Evolutionary conservation across 2,797 vertebrate genomes (phyloP).

Genomic region (Lacerta bilineata): DNA sequence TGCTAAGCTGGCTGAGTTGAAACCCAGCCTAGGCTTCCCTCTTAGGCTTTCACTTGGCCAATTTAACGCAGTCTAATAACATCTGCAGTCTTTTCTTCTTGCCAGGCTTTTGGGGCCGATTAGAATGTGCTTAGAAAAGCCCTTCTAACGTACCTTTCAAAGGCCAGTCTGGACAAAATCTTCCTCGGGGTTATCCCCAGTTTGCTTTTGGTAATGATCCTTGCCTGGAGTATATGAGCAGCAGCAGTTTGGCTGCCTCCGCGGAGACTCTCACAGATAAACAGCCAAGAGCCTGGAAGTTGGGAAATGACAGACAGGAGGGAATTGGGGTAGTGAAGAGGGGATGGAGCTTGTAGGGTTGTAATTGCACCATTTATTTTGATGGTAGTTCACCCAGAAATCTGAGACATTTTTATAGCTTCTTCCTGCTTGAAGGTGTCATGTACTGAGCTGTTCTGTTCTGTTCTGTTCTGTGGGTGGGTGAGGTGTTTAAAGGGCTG

Average conservation of each 20-base stretch:
- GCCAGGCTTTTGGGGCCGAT: constrained; percentile 39
- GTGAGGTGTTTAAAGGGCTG: background rate
- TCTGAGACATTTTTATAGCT: background rate
- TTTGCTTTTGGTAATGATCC: constrained; percentile 1
- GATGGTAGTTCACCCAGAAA: background rate
- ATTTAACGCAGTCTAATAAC: constrained; percentile 44
- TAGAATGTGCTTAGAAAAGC: constrained; percentile 37
- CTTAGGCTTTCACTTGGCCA: constrained; percentile 47
- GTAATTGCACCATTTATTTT: background rate
- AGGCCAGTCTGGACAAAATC: constrained; percentile 37
- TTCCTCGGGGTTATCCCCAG: constrained; percentile 9
- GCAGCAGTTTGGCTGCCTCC: background rate
- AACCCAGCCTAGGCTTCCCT: constrained; percentile 44
- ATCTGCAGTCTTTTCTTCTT: constrained; percentile 30
- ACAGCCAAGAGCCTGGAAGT: background rate
- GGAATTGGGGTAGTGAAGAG: too few relatives aligned
- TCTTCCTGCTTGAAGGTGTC: background rate
- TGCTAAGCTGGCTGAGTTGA: constrained; percentile 42
- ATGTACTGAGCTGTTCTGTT: background rate
- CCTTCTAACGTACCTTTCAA: constrained; percentile 30
- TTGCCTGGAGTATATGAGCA: background rate
- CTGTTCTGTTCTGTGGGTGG: too few relatives aligned
- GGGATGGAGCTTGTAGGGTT: background rate
- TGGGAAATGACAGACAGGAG: background rate
- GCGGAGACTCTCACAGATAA: background rate